phyloP scores from a whole-genome alignment of 2,113 vertebrate species.

The Jaculus jaculus region DNA sequence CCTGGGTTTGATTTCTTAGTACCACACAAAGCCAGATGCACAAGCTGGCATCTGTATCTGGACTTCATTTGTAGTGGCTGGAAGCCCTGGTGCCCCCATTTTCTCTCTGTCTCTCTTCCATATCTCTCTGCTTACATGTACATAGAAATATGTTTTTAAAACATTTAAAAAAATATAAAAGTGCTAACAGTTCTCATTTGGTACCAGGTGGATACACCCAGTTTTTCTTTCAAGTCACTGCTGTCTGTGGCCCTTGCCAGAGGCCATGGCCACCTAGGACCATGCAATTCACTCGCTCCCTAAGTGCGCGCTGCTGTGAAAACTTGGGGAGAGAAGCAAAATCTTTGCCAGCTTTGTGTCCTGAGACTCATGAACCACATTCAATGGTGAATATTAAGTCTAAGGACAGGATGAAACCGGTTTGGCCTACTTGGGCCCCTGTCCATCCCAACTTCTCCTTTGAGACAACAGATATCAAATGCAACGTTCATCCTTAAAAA shows the following conservation, averaged over 20 bases:
- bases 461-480: not conserved
- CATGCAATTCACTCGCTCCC: not conserved
- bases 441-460: not conserved
- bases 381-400: not conserved
- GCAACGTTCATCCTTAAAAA: not conserved
- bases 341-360: constrained; percentile 13
- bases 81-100: no score
- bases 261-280: not conserved
- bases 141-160: no score
- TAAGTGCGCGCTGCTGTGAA: not conserved
- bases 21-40: no score
- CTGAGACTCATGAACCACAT: not conserved
- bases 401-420: constrained; percentile 8
- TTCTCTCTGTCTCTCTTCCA: no score
- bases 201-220: no score
- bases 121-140: no score
- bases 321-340: not conserved
- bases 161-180: no score
- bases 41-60: no score
- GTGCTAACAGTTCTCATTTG: not conserved
- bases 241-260: not conserved
- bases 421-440: not conserved
- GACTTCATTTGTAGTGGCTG: no score
- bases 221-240: not conserved
- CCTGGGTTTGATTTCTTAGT: no score